Percentiles rank a stretch among this genome's conserved stretches.
Evolutionary conservation across 30 jellyfish, hydroid and myxozoan genomes (phyloP).

Genomic region (Hydractinia echinata): DNA sequence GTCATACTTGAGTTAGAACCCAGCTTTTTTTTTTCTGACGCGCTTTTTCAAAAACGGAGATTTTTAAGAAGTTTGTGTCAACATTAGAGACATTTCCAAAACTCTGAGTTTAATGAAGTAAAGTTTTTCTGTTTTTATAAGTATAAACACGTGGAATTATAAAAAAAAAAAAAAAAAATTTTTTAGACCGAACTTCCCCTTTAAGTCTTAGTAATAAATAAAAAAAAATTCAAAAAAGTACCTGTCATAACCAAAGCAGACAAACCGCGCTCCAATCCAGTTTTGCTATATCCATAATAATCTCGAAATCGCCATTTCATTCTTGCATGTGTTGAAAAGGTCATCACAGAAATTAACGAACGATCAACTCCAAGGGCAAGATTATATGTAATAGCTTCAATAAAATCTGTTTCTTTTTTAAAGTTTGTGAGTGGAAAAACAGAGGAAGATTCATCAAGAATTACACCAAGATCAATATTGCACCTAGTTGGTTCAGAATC

Average conservation of each 20-base stretch:
- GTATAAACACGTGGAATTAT: too few relatives aligned
- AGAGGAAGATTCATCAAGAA: constrained; percentile 68
- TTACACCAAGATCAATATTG: constrained; percentile 56
- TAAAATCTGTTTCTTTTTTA: constrained; percentile 52
- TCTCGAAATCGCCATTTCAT: constrained; percentile 56
- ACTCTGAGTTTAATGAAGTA: too few relatives aligned
- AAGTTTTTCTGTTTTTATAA: too few relatives aligned
- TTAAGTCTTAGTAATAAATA: too few relatives aligned
- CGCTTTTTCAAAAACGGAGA: too few relatives aligned
- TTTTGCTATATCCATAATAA: constrained; percentile 43
- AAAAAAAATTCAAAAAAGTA: neutral
- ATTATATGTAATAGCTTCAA: constrained; percentile 42
- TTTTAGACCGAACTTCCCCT: too few relatives aligned
- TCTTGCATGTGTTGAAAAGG: constrained; percentile 54
- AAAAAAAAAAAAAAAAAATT: too few relatives aligned
- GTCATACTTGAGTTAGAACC: too few relatives aligned
- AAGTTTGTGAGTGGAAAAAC: constrained; percentile 37
- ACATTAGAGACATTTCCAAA: too few relatives aligned
- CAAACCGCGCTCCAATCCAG: constrained; percentile 39
- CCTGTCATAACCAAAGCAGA: constrained; percentile 39
- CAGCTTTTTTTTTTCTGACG: too few relatives aligned
- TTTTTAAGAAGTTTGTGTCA: too few relatives aligned
- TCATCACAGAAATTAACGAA: constrained; percentile 64
- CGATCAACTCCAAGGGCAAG: constrained; percentile 35
- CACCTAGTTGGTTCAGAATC: constrained; percentile 10